These are phyloP conservation scores for Trachelus tabidus DNA, from an alignment of 2,888 invertebrate genomes.

Conservation along the genomic window DNA sequence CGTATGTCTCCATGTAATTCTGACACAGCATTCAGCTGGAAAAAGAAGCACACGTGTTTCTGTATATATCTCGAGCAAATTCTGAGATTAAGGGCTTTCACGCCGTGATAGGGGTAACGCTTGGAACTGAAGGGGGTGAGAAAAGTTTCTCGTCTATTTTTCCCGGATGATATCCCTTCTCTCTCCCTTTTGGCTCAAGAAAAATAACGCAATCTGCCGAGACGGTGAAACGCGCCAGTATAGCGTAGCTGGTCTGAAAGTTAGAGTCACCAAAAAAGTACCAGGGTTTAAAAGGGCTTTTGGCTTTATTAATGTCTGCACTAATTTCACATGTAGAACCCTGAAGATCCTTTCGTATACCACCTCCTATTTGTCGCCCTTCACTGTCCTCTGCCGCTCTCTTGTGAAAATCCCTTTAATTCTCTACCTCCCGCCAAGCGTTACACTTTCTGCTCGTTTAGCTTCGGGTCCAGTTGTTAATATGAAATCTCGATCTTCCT, in stretches of 20 bases:
- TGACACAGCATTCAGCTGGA: background rate
- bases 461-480: background rate
- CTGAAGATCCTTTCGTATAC: background rate
- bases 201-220: background rate
- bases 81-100: slow-evolving; percentile 41
- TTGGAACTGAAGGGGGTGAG: background rate
- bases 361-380: background rate
- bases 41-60: background rate
- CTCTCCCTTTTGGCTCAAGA: background rate
- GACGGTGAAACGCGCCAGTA: background rate
- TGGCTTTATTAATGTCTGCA: slow-evolving; percentile 26
- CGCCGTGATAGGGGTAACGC: background rate
- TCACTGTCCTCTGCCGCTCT: background rate
- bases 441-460: background rate
- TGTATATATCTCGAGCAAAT: slow-evolving; percentile 25
- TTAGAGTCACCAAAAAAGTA: background rate
- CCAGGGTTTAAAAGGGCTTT: slow-evolving; percentile 20
- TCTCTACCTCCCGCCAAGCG: too few species aligned
- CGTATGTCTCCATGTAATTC: background rate
- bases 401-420: background rate
- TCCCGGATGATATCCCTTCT: background rate
- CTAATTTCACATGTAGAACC: background rate
- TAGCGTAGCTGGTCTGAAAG: background rate
- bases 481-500: background rate
- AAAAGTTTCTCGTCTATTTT: background rate